Conservation (phyloP, 2,113 vertebrate genomes). For the Pelusios castaneus region DNA sequence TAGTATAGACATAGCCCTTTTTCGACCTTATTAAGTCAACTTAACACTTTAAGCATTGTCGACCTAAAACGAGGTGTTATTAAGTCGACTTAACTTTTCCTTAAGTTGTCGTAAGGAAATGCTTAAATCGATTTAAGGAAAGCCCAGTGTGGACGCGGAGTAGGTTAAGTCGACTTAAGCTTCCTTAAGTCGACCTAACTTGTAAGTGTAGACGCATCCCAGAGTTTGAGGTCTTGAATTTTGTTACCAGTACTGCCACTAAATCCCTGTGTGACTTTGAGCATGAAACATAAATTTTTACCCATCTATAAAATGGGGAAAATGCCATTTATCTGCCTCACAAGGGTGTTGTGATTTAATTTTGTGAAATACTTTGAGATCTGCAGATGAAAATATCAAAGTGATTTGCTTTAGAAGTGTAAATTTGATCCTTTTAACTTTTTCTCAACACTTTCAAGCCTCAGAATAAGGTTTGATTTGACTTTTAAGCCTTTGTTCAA, state of each 20-base stretch:
- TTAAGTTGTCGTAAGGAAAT: too few species aligned
- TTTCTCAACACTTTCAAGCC: constrained; percentile 60
- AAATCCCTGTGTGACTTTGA: constrained; percentile 55
- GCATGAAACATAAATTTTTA: constrained; percentile 64
- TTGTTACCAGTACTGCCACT: constrained; percentile 33
- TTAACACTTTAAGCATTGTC: too few species aligned
- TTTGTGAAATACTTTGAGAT: constrained; percentile 69
- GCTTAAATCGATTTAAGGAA: too few species aligned
- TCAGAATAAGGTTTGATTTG: constrained; percentile 54
- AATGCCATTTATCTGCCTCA: constrained; percentile 68
- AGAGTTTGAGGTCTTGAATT: constrained; percentile 26
- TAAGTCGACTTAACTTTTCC: too few species aligned
- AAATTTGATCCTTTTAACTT: constrained; percentile 59
- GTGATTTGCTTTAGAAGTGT: constrained; percentile 65
- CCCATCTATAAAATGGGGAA: constrained; percentile 45
- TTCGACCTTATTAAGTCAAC: too few species aligned
- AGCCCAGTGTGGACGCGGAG: too few species aligned
- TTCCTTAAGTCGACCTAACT: too few species aligned
- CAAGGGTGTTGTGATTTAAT: constrained; percentile 71
- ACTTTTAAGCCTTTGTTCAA: constrained; percentile 49
- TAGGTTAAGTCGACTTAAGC: too few species aligned
- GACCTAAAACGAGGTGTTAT: too few species aligned
- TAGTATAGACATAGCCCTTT: too few species aligned
- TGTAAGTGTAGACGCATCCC: too few species aligned
- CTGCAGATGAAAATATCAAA: constrained; percentile 65